Evolutionary conservation across 2,113 vertebrate species (phyloP).

Genomic region (Dipodomys stephensi): DNA sequence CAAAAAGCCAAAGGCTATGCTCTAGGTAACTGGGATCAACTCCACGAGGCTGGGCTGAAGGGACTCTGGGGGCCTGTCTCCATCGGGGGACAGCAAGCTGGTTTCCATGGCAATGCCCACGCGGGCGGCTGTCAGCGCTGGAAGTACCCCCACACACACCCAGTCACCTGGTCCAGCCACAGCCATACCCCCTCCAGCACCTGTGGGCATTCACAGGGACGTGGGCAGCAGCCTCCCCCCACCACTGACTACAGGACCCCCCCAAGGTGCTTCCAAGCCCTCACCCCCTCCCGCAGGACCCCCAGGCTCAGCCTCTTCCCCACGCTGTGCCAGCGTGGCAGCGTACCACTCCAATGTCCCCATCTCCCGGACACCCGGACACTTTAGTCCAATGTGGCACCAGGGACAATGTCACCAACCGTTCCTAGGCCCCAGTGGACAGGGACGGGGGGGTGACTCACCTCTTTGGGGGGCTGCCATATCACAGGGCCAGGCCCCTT

Average conservation of each 20-base stretch:
- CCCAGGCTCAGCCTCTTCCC: background rate
- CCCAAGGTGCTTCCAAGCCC: background rate
- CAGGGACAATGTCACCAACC: no score
- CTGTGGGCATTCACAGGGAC: background rate
- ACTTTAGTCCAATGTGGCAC: background rate
- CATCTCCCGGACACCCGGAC: slow-evolving; percentile 11
- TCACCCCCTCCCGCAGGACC: background rate
- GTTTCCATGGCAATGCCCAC: slow-evolving; percentile 71
- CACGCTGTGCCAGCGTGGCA: background rate
- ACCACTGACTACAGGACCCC: background rate
- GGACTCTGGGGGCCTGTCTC: slow-evolving; percentile 53
- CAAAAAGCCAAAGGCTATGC: background rate
- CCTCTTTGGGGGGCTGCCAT: background rate
- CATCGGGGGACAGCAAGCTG: background rate
- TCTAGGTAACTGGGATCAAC: background rate
- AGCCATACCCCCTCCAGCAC: background rate
- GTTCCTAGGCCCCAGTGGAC: background rate
- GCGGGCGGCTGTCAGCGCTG: background rate
- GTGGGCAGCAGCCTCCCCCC: background rate
- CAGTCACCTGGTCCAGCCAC: slow-evolving; percentile 69
- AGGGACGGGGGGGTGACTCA: background rate
- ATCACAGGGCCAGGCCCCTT: background rate
- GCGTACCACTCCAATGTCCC: background rate
- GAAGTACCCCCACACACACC: background rate
- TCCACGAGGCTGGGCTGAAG: background rate